phyloP scores from a whole-genome alignment of 2,797 vertebrate genomes.

The Chiroxiphia lanceolata region DNA sequence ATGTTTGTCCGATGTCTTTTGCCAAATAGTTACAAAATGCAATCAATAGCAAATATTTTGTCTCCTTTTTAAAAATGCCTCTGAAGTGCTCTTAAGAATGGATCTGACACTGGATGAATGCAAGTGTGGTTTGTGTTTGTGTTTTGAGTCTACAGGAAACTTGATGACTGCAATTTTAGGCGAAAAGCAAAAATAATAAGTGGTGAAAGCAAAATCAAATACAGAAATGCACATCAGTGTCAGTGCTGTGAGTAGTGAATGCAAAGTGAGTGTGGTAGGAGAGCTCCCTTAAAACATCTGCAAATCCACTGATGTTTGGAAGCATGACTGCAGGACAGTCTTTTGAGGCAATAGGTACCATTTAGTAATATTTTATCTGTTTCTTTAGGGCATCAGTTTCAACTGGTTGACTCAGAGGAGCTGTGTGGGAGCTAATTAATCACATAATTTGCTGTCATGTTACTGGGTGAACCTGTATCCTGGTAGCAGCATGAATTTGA shows the following conservation, averaged over 20 bases:
- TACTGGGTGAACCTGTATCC: background rate
- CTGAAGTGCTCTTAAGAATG: background rate
- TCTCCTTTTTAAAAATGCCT: background rate
- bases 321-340: background rate
- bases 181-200: background rate
- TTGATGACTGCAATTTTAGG: background rate
- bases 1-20: background rate
- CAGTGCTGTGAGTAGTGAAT: background rate
- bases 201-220: background rate
- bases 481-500: conserved; percentile 16
- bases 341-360: background rate
- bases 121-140: background rate
- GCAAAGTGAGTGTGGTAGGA: background rate
- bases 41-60: background rate
- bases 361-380: background rate
- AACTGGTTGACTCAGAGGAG: background rate
- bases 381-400: background rate
- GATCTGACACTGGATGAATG: background rate
- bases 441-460: conserved; percentile 1
- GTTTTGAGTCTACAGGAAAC: background rate
- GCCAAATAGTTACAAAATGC: background rate
- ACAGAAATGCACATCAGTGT: fast-evolving
- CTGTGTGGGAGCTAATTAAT: conserved; percentile 52
- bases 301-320: background rate
- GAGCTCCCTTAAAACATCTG: background rate